A percentile compares a stretch with the other conserved stretches of the same genome.
Conservation (phyloP, 2,113 vertebrate genomes). For the Myotis brandtii region DNA sequence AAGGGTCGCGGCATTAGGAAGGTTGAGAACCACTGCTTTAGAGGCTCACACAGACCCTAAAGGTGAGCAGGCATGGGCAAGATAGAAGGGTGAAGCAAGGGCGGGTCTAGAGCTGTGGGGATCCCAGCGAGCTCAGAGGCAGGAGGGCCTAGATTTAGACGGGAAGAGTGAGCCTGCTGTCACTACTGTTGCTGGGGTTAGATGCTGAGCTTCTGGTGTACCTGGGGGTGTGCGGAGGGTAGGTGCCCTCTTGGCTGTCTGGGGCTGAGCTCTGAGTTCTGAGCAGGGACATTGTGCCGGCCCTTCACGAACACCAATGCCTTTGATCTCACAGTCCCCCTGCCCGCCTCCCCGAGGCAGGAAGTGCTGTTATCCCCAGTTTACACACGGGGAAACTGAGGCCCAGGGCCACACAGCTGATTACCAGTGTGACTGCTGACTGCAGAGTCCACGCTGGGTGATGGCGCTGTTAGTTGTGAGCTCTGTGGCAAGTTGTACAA, state of each 20-base stretch:
- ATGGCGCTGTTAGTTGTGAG: neutral
- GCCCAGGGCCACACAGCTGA: neutral
- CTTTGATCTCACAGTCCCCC: neutral
- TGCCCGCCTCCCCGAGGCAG: neutral
- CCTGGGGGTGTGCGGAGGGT: no score
- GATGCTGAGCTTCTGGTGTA: rapidly evolving
- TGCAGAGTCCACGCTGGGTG: neutral
- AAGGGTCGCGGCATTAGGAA: no score
- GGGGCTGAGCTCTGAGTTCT: neutral
- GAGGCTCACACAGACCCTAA: neutral
- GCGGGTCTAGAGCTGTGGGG: neutral
- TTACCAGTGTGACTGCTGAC: neutral
- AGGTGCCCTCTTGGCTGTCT: neutral
- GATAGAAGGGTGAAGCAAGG: neutral
- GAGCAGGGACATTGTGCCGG: rapidly evolving
- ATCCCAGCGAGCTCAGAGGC: neutral
- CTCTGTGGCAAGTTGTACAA: neutral
- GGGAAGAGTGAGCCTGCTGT: no score
- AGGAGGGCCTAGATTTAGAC: neutral
- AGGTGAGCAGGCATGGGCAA: neutral
- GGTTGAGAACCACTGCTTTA: neutral
- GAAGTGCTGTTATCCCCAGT: no score
- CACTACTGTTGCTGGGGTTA: neutral
- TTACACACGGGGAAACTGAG: neutral
- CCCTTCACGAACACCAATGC: neutral